Base-by-base conservation (phyloP, 2,888 invertebrate genomes). In the Yponomeuta malinellus region DNA sequence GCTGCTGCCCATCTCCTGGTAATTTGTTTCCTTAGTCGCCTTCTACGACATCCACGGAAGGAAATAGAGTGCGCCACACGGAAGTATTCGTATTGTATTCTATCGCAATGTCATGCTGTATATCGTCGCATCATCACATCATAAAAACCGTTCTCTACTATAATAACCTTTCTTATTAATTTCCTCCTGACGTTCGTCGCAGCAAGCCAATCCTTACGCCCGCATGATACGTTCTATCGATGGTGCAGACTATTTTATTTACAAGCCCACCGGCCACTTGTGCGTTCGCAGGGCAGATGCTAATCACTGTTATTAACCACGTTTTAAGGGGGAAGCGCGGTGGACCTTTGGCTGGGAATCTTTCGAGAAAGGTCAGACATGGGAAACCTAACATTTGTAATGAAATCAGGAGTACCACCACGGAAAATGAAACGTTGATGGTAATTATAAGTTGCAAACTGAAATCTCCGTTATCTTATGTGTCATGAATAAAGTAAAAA, bases 181-280 rank as follows among this genome's bases (percentile, higher is more conserved):
- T 10, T 12, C 31, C 4, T 6, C 2, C 8, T 10, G 9, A 65
- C 8, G 33, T 31, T 65, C 65, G 80, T 70, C 79, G 70, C 74
- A 79, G 71, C 63, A 1, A 75, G 70, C 9, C 84, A 74, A 1
- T 83, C 79, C 79, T 80, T 3, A 69, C 70, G 77, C 89, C 89
- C 89, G 89, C 89, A 89, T 89, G 84, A 83, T 83, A 76, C 76
- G 73, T 80, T 81, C 81, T 80, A 84, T 86, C 84, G 67, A 67
- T 67, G 12, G n/a, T 37, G 37, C 67, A 67, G 37, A 67, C 37
- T 67, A 67, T 67, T 67, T 67, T n/a, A 59, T 59, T 37, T 33
- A 67, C 65, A 33, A 33, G 33, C 65, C 29, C 31, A 29, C 67
- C 67, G 67, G 37, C 37, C 67, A 67, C 67, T 67, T 67, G 67